A percentile compares a stretch with the other conserved stretches of the same genome.
phyloP scores from a whole-genome alignment of 2,113 vertebrate genomes.

The Tupaia tana region DNA sequence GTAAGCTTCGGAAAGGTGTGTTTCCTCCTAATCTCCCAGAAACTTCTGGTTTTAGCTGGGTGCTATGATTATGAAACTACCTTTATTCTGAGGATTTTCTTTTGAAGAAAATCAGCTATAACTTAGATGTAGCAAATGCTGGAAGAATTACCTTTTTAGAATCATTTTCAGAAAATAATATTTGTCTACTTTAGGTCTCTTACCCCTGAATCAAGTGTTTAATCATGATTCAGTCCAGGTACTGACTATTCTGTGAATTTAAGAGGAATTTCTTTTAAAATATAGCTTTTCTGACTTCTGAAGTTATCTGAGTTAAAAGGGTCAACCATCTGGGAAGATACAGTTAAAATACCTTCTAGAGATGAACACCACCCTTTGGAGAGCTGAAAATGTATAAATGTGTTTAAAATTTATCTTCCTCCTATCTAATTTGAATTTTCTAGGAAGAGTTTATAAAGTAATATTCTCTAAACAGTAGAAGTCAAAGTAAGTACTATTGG shows the following conservation, averaged over 20 bases:
- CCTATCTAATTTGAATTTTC: neutral
- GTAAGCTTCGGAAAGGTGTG: no score
- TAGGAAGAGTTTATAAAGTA: neutral
- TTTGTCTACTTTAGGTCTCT: neutral
- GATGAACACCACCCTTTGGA: neutral
- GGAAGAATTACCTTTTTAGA: neutral
- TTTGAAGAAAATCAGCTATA: no score
- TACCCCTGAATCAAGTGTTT: neutral
- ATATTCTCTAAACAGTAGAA: neutral
- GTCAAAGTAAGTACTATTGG: neutral
- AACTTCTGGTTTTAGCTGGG: no score
- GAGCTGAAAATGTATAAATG: neutral
- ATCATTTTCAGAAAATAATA: conserved; percentile 25
- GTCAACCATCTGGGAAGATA: neutral
- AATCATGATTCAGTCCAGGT: neutral
- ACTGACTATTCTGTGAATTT: neutral
- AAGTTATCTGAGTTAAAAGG: conserved; percentile 26
- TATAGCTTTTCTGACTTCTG: neutral
- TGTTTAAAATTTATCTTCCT: conserved; percentile 19
- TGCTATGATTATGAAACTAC: no score
- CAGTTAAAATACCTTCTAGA: neutral
- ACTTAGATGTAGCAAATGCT: neutral
- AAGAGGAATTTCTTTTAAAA: conserved; percentile 30
- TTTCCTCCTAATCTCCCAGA: no score
- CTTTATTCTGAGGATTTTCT: no score